Evolutionary conservation across 2,888 invertebrate genomes (phyloP), one percentile per base, ranked within the genome.

Genomic region (Anthrax anthrax): DNA sequence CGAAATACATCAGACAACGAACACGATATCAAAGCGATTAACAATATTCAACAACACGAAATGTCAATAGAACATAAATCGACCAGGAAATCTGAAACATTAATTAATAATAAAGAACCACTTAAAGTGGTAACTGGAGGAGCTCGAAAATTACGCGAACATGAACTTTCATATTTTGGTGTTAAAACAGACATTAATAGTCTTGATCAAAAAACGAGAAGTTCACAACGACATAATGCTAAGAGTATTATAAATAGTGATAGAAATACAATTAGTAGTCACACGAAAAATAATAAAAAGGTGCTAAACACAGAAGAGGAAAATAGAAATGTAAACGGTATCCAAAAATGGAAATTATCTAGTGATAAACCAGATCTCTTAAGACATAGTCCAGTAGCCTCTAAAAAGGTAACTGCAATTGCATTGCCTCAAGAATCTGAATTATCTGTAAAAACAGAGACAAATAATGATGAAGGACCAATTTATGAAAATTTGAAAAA

Each of bases 121-220:
- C 44, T 67, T 2, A 64, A 63, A 49, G 63, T 64, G 42, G 57
- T 63, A 18, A 60, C 65, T 32, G 67, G 68, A 16, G 68, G 68
- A 16, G 63, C 68, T 42, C 62, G 78, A 52, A 71, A 75, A 60
- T 63, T 78, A 38, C 69, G 74, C 49, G 73, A 75, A 39, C 77
- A 74, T 51, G 78, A 78, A 56, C 64, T 78, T 41, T 74, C 75
- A 49, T 78, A 74, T 57, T 78, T 78, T 55, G 78, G 78, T 27
- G 57, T 70, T 16, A 60, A 61, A 44, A 49, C 55, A 6, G 43
- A 50, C 17, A n/a, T n/a, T n/a, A 52, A 53, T n/a, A 44, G 49
- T 14, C 46, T 51, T 13, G 32, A 18, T 19, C 3, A 43, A 42
- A 43, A 44, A 37, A 39, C 39, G 5, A 36, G 40, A 40, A 43